Percentiles rank a stretch among this genome's conserved stretches.
These are phyloP conservation scores for Mareca penelope DNA, from an alignment of 2,797 vertebrate genomes.

Conservation along the genomic window DNA sequence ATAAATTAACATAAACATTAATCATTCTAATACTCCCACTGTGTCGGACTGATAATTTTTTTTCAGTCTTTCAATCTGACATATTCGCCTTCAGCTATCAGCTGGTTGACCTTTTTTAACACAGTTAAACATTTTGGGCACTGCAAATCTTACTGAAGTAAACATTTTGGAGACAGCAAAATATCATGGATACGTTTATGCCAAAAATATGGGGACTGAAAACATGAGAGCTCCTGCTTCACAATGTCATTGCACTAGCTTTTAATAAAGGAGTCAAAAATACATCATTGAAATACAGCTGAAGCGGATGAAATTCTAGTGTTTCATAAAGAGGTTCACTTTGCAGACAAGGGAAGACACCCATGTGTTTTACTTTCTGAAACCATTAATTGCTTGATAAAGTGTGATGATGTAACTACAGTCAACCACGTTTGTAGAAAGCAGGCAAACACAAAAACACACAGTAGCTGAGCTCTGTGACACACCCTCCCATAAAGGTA, in stretches of 20 bases:
- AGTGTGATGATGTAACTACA: background rate
- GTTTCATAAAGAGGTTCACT: background rate
- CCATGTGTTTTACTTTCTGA: slow-evolving; percentile 15
- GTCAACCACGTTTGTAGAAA: background rate
- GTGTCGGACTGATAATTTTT: slow-evolving; percentile 71
- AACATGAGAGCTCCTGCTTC: background rate
- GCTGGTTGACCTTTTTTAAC: slow-evolving; percentile 53
- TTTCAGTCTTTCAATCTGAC: slow-evolving; percentile 69
- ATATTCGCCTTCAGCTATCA: slow-evolving; percentile 69
- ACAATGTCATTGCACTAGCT: background rate
- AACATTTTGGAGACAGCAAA: slow-evolving; percentile 51
- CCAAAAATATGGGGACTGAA: background rate
- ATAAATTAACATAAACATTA: slow-evolving; percentile 79
- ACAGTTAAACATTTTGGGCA: slow-evolving; percentile 52
- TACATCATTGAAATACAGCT: background rate
- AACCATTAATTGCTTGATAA: background rate
- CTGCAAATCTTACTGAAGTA: slow-evolving; percentile 53
- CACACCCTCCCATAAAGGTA: background rate
- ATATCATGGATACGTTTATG: background rate
- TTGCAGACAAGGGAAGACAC: background rate
- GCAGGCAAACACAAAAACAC: background rate
- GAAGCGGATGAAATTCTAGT: background rate
- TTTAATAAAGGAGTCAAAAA: slow-evolving; percentile 1
- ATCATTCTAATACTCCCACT: slow-evolving; percentile 77
- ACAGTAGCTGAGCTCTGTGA: background rate